These are phyloP conservation scores for Gordius sp. DNA, from an alignment of 2,888 invertebrate species.

Conservation along the genomic window DNA sequence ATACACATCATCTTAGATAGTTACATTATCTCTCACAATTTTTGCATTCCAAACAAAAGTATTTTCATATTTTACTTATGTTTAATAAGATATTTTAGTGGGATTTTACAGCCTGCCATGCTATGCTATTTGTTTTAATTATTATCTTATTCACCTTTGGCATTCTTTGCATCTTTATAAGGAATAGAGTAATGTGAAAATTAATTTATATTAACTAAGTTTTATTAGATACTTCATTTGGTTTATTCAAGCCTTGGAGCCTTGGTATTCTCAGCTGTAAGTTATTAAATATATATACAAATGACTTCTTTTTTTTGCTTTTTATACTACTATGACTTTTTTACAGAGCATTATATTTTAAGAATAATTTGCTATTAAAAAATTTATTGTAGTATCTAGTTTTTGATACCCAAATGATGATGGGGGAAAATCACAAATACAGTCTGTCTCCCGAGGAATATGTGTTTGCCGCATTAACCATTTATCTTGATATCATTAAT, in stretches of 20 bases:
- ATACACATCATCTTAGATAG: neutral
- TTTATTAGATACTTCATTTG: neutral
- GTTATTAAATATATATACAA: slow-evolving; percentile 1
- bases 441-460: slow-evolving; percentile 55
- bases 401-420: slow-evolving; percentile 1
- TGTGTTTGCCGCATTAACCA: slow-evolving; percentile 53
- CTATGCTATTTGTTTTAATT: neutral
- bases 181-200: neutral
- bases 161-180: slow-evolving; percentile 5
- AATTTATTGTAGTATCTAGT: neutral
- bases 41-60: neutral
- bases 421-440: neutral
- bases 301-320: neutral
- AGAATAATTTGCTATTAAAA: neutral
- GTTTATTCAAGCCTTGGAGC: slow-evolving; percentile 9
- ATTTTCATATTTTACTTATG: neutral
- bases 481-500: slow-evolving; percentile 62
- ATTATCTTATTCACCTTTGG: neutral
- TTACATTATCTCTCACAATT: neutral
- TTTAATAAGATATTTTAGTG: neutral
- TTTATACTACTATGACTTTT: neutral
- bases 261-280: neutral
- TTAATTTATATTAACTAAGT: neutral
- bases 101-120: slow-evolving; percentile 1
- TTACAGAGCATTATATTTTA: neutral